Evolutionary conservation across 2,113 vertebrate genomes (phyloP).

Genomic region (Argyrosomus japonicus): DNA sequence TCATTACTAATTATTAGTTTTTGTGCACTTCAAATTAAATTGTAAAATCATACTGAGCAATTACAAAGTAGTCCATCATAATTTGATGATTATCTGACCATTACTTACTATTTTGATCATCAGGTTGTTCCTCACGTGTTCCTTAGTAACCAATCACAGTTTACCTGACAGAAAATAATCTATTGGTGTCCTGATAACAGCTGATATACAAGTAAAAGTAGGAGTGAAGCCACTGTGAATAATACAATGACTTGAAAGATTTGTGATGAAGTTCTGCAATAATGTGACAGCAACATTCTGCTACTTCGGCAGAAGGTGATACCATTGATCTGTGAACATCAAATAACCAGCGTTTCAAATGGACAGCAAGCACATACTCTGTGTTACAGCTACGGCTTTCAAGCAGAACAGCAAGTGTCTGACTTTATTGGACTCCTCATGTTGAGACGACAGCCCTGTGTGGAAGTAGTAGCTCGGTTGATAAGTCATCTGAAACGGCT

Average conservation of each 20-base stretch:
- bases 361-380: slow-evolving; percentile 35
- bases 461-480: slow-evolving; percentile 50
- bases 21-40: no score
- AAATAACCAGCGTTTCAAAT: slow-evolving; percentile 44
- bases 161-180: slow-evolving; percentile 33
- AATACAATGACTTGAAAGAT: not conserved
- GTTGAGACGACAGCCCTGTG: slow-evolving; percentile 41
- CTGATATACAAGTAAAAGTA: not conserved
- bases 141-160: not conserved
- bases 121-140: not conserved
- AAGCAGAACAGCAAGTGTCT: slow-evolving; percentile 56
- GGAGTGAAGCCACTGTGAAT: slow-evolving; percentile 26
- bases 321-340: slow-evolving; percentile 43
- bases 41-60: not conserved
- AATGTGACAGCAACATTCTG: slow-evolving; percentile 30
- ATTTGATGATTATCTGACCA: not conserved
- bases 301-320: slow-evolving; percentile 21
- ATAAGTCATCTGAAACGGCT: slow-evolving; percentile 65
- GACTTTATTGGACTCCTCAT: slow-evolving; percentile 64
- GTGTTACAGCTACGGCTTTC: slow-evolving; percentile 31
- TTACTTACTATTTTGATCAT: not conserved
- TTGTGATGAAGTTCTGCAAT: slow-evolving; percentile 5
- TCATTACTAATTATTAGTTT: no score
- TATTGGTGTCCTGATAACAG: slow-evolving; percentile 24
- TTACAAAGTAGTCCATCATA: not conserved